A percentile compares a stretch with the other conserved stretches of the same genome.
Evolutionary conservation across 2,888 invertebrate genomes (phyloP).

Genomic region (Sicus ferrugineus): DNA sequence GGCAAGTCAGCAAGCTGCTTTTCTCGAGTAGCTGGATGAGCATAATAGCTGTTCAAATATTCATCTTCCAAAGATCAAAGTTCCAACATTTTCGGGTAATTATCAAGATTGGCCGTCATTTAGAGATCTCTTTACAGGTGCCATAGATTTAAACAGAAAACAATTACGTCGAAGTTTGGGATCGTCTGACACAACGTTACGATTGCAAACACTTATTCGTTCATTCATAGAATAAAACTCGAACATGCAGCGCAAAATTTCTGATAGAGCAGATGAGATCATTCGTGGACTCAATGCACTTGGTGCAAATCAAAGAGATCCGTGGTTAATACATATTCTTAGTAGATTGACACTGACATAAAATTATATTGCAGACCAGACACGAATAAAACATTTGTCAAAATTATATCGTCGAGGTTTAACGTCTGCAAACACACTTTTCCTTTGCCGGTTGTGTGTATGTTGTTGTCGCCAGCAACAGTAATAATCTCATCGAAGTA

Average conservation of each 20-base stretch:
- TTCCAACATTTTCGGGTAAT: not conserved
- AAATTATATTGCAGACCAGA: slow-evolving; percentile 35
- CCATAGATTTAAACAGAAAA: not conserved
- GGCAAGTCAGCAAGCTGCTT: slow-evolving; percentile 1
- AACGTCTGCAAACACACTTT: slow-evolving; percentile 11
- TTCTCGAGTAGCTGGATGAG: not conserved
- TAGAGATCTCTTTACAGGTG: not conserved
- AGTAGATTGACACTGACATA: no score
- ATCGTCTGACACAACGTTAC: slow-evolving; percentile 13
- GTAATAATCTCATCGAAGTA: slow-evolving; percentile 21
- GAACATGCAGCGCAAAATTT: slow-evolving; percentile 16
- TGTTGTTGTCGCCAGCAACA: no score
- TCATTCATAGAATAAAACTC: slow-evolving; percentile 26
- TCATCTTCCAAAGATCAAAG: not conserved
- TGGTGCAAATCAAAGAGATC: slow-evolving; percentile 21
- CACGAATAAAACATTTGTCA: no score
- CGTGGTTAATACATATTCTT: slow-evolving; percentile 30
- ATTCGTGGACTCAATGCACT: slow-evolving; percentile 22
- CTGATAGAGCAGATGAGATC: slow-evolving; percentile 28
- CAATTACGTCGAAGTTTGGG: slow-evolving; percentile 13
- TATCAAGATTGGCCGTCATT: slow-evolving; percentile 3
- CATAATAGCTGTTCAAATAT: not conserved
- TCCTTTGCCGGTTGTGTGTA: slow-evolving; percentile 25
- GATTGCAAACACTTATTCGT: slow-evolving; percentile 22
- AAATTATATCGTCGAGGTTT: slow-evolving; percentile 26